phyloP scores from a whole-genome alignment of 2,797 vertebrate genomes.

The Notolabrus celidotus region DNA sequence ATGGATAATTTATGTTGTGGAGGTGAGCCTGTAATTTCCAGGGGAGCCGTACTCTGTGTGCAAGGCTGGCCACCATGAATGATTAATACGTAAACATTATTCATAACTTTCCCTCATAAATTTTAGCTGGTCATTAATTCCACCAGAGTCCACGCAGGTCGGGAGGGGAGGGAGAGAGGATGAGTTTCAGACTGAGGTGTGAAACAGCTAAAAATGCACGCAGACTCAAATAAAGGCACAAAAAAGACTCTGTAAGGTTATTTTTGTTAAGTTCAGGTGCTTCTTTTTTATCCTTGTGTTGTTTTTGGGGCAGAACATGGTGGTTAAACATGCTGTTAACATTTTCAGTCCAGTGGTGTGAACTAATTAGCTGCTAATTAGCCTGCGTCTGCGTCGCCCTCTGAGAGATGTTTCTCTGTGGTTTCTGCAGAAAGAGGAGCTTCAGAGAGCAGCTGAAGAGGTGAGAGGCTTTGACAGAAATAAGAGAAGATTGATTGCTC shows the following conservation, averaged over 20 bases:
- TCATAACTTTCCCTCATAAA: constrained; percentile 73
- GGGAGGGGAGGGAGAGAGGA: neutral
- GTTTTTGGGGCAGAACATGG: constrained; percentile 24
- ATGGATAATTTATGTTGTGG: constrained; percentile 75
- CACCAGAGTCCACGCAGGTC: constrained; percentile 21
- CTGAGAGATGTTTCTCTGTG: constrained; percentile 33
- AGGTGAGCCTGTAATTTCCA: constrained; percentile 73
- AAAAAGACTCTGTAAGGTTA: neutral
- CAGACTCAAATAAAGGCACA: neutral
- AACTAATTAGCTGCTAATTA: constrained; percentile 66
- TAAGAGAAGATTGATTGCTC: constrained; percentile 39
- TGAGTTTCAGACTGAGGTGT: neutral
- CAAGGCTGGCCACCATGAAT: constrained; percentile 71
- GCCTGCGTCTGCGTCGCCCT: constrained; percentile 38
- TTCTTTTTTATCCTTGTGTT: constrained; percentile 11
- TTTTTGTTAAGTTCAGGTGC: neutral
- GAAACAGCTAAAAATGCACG: neutral
- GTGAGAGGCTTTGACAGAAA: constrained; percentile 35
- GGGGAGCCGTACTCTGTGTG: constrained; percentile 54
- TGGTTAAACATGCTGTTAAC: constrained; percentile 61
- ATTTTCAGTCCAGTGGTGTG: constrained; percentile 57
- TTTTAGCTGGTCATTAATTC: constrained; percentile 60
- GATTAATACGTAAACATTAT: constrained; percentile 82
- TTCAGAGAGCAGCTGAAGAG: constrained; percentile 37
- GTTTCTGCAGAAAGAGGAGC: constrained; percentile 11